Conservation (phyloP, 2,113 vertebrate genomes). For the Sceloporus tristichus region DNA sequence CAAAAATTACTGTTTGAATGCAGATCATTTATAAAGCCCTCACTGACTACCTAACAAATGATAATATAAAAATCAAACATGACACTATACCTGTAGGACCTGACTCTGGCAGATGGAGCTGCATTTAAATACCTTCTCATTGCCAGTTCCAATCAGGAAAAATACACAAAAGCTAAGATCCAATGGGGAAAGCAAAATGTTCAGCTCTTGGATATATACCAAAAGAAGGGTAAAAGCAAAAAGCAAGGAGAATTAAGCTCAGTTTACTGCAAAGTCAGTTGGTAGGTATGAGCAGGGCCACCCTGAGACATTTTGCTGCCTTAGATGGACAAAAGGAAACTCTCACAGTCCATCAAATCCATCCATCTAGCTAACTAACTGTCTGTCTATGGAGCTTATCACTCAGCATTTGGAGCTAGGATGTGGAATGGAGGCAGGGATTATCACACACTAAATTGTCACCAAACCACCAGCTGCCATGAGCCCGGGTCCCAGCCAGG, state of each 20-base stretch:
- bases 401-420: too few relatives aligned
- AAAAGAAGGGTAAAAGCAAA: slow-evolving; percentile 47
- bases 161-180: slow-evolving; percentile 65
- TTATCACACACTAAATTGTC: too few relatives aligned
- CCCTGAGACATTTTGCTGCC: neutral
- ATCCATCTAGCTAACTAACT: too few relatives aligned
- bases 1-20: slow-evolving; percentile 52
- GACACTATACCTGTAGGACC: slow-evolving; percentile 75
- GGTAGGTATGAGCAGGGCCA: slow-evolving; percentile 23
- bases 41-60: slow-evolving; percentile 70
- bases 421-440: too few relatives aligned
- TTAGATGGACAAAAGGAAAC: neutral
- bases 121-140: slow-evolving; percentile 64
- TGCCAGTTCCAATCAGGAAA: slow-evolving; percentile 77
- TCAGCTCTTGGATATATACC: slow-evolving; percentile 57
- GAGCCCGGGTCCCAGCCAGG: too few relatives aligned
- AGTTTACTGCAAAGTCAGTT: slow-evolving; percentile 23
- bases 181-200: slow-evolving; percentile 59
- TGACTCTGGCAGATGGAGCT: slow-evolving; percentile 78
- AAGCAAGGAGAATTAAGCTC: slow-evolving; percentile 37
- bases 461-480: too few relatives aligned
- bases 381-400: too few relatives aligned
- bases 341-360: neutral
- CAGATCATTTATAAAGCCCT: slow-evolving; percentile 54
- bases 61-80: slow-evolving; percentile 77